Base-by-base conservation (phyloP, 2,888 invertebrate genomes). In the Oxyscelio sp. region DNA sequence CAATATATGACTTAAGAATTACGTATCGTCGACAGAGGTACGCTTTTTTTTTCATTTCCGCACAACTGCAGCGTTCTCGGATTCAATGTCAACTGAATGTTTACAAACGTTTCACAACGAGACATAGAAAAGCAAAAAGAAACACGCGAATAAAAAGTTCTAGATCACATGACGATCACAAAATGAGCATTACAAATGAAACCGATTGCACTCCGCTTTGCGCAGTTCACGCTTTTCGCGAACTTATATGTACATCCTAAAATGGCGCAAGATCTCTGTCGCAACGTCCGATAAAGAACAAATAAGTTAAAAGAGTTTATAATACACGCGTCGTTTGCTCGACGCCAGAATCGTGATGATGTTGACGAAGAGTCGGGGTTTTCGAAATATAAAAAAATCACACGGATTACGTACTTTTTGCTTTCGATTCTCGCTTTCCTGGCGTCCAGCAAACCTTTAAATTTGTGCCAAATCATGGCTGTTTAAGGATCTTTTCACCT, bases 241-340 rank as follows among this genome's bases (percentile, higher is more conserved):
- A 73, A 83, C 83, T 74, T 58, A 82, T 83, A 83, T 83, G 43
- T 78, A 79, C 78, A 78, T 59, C 74, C 40, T 66, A 61, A 77
- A 74, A 27, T 79, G 73, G 56, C 74, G 68, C 68, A 75, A 68
- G 86, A 63, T 78, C 89, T 90, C 88, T 88, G 90, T 89, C 89
- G 88, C 83, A 85, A 87, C 78, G 58, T 63, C 81, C 80, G 65
- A 89, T 87, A 90, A 78, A 89, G 92, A 91, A 91, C 90, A 91
- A 92, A 91, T 90, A 92, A 92, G 90, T 90, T 77, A 90, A 91
- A 91, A 91, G 88, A 89, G 88, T 91, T 91, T 93, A 93, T 93
- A 89, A 91, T 93, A 93, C 93, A 93, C 90, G 90, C 89, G 89
- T 90, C 87, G 89, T 87, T 90, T 87, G 73, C 73, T 74, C 43